phyloP scores from a whole-genome alignment of 2,113 vertebrate genomes.

The Zosterops japonicus region DNA sequence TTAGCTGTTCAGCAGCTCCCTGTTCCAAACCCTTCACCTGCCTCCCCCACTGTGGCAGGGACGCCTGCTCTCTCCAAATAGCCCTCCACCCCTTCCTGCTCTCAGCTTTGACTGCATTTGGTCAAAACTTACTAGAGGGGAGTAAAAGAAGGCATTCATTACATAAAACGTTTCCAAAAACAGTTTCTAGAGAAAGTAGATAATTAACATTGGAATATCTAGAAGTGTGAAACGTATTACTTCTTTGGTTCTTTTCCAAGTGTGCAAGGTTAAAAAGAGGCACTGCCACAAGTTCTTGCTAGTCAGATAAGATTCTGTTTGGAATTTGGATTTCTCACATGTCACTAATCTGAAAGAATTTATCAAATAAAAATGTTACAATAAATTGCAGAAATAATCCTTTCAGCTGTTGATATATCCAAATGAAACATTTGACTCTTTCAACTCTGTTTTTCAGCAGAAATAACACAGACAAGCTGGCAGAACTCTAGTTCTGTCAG shows the following conservation, averaged over 20 bases:
- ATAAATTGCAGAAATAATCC: not conserved
- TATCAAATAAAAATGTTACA: not conserved
- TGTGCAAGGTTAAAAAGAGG: not conserved
- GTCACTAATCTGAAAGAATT: not conserved
- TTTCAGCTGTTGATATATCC: not conserved
- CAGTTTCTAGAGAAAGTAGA: not conserved
- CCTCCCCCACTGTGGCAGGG: not conserved
- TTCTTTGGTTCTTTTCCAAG: not conserved
- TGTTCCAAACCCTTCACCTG: not conserved
- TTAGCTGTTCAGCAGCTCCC: conserved; percentile 16
- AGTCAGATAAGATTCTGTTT: not conserved
- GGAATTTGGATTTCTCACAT: not conserved
- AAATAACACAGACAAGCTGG: not conserved
- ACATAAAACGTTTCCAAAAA: not conserved
- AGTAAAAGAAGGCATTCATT: not conserved
- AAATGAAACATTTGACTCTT: not conserved
- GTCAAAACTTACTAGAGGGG: not conserved
- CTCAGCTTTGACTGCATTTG: not conserved
- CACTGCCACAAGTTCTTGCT: not conserved
- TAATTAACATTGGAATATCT: not conserved
- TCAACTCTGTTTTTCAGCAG: not conserved
- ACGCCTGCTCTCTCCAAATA: not conserved
- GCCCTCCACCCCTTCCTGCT: not conserved
- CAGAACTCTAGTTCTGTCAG: not conserved
- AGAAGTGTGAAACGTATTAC: not conserved